These are phyloP conservation scores for Passer domesticus DNA, from an alignment of 2,113 vertebrate genomes.

Conservation along the genomic window DNA sequence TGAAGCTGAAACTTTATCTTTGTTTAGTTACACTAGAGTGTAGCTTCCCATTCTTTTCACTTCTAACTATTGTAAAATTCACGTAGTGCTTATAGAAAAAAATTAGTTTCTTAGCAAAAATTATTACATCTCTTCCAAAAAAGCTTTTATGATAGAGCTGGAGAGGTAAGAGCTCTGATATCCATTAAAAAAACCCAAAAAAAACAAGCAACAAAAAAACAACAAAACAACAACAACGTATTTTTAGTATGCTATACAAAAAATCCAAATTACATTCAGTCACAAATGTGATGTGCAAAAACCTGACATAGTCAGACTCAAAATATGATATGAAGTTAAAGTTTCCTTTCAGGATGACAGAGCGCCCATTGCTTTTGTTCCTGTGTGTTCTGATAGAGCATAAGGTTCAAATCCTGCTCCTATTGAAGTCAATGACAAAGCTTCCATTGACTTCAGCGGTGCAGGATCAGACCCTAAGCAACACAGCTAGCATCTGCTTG, in stretches of 20 bases:
- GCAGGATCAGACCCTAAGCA: constrained; percentile 64
- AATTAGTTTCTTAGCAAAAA: not conserved
- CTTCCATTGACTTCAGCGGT: constrained; percentile 55
- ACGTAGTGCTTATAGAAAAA: not conserved
- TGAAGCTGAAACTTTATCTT: not conserved
- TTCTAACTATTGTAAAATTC: not conserved
- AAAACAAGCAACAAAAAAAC: too few relatives aligned
- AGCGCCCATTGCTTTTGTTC: not conserved
- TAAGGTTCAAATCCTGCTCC: constrained; percentile 66
- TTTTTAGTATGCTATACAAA: not conserved
- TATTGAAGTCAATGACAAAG: constrained; percentile 66
- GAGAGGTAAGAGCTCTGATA: not conserved
- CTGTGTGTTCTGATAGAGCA: constrained; percentile 39
- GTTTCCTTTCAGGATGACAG: constrained; percentile 3
- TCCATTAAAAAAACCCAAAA: not conserved
- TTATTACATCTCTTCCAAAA: not conserved
- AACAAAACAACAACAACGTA: not conserved
- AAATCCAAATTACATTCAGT: not conserved
- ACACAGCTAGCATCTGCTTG: constrained; percentile 9
- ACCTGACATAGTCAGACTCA: not conserved
- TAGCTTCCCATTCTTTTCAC: not conserved
- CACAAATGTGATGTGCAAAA: not conserved
- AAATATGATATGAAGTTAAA: not conserved
- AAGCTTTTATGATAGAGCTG: not conserved
- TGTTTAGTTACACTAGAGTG: not conserved